Conservation (phyloP, 2,797 vertebrate genomes). For the Lepus townsendii region DNA sequence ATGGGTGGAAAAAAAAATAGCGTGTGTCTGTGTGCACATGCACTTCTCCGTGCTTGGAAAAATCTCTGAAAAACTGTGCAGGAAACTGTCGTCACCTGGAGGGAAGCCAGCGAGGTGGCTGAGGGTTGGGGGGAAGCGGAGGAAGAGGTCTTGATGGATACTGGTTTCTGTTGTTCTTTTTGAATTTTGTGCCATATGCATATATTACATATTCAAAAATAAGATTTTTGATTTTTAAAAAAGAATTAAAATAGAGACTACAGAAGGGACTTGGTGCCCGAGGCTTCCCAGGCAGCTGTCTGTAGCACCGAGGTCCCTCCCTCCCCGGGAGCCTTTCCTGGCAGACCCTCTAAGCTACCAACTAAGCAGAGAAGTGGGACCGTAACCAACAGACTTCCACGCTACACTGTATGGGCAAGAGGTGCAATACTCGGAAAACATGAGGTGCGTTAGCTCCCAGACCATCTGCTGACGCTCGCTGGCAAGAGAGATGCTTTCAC, state of each 20-base stretch:
- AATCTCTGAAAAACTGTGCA: not conserved
- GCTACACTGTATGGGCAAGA: not conserved
- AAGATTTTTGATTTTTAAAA: conserved; percentile 18
- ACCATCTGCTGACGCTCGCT: not conserved
- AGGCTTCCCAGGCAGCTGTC: not conserved
- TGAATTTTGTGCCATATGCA: not conserved
- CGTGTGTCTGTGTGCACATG: not conserved
- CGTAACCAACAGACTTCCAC: not conserved
- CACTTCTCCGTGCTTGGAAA: not conserved
- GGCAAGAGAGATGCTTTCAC: not conserved
- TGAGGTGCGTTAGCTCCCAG: not conserved
- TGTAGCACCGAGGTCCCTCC: not conserved
- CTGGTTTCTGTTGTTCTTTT: not conserved
- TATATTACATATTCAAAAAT: not conserved
- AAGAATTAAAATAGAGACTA: conserved; percentile 10
- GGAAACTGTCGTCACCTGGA: not conserved
- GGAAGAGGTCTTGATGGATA: not conserved
- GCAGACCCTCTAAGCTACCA: not conserved
- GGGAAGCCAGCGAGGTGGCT: not conserved
- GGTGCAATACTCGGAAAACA: not conserved
- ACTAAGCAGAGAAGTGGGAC: not conserved
- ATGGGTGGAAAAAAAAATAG: not conserved
- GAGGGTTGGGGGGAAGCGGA: not conserved
- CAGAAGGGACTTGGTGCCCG: not conserved
- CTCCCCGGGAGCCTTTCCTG: not conserved